Evolutionary conservation across 2,113 vertebrate species (phyloP).

Genomic region (Anhinga rufa): DNA sequence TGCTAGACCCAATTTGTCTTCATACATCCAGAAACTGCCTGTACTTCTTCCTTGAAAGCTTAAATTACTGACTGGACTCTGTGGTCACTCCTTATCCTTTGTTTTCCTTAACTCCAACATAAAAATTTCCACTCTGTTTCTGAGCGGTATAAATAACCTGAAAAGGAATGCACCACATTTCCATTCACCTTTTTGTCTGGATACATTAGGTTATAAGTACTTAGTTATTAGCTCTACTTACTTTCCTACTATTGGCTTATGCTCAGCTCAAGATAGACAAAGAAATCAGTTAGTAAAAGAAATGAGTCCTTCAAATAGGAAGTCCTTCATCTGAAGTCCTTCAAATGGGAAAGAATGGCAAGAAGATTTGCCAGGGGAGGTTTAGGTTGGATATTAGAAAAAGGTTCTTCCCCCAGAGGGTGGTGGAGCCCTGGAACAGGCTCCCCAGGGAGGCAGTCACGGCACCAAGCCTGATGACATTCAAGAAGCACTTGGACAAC

Average conservation of each 20-base stretch:
- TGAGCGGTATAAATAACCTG: not conserved
- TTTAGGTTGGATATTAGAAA: too few species aligned
- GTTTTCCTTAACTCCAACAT: not conserved
- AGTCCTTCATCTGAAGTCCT: not conserved
- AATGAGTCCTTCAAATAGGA: not conserved
- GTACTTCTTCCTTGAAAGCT: not conserved
- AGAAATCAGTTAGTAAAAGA: not conserved
- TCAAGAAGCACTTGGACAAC: too few species aligned
- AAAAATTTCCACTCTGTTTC: not conserved
- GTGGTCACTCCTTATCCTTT: not conserved
- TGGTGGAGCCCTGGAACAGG: too few species aligned
- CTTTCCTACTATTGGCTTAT: not conserved
- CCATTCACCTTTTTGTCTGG: not conserved
- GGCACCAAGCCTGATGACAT: too few species aligned
- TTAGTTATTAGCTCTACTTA: not conserved
- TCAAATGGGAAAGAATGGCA: not conserved
- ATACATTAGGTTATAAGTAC: not conserved
- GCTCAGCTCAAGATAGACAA: not conserved
- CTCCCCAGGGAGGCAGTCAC: too few species aligned
- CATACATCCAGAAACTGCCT: not conserved
- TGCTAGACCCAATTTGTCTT: not conserved
- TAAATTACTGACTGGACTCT: not conserved
- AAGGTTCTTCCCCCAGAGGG: too few species aligned
- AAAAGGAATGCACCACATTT: not conserved
- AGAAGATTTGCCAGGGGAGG: too few species aligned